Evolutionary conservation across 2,113 vertebrate species (phyloP).

Genomic region (Elachura formosa): DNA sequence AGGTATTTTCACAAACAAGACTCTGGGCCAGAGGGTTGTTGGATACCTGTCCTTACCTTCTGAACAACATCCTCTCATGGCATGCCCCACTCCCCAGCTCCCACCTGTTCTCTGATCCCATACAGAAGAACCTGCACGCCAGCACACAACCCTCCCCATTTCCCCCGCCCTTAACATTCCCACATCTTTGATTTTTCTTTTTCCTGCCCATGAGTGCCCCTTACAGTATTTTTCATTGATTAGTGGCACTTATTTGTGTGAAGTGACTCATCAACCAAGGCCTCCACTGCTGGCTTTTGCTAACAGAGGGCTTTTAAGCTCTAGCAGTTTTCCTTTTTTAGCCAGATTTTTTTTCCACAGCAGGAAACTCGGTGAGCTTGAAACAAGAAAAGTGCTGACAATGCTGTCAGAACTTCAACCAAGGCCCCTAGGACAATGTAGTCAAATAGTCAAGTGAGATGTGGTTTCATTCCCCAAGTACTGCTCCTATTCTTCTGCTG

Average conservation of each 20-base stretch:
- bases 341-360: neutral
- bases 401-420: conserved; percentile 41
- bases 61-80: neutral
- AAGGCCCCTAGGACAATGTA: conserved; percentile 11
- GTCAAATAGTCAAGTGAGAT: conserved; percentile 1
- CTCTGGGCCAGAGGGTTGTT: neutral
- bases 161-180: neutral
- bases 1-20: conserved; percentile 15
- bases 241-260: conserved; percentile 41
- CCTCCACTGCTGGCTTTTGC: conserved; percentile 14
- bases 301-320: conserved; percentile 53
- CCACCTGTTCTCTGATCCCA: neutral
- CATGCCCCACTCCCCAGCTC: neutral
- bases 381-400: conserved; percentile 22
- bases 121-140: neutral
- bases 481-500: neutral
- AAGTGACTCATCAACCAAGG: conserved; percentile 24
- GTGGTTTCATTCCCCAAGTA: neutral
- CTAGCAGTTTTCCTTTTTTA: conserved; percentile 52
- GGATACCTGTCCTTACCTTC: neutral
- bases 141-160: neutral
- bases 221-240: conserved; percentile 21
- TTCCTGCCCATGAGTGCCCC: neutral
- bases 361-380: conserved; percentile 11
- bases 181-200: neutral